Conservation (phyloP, 2,113 vertebrate species). For the Coptodon rendalli region DNA sequence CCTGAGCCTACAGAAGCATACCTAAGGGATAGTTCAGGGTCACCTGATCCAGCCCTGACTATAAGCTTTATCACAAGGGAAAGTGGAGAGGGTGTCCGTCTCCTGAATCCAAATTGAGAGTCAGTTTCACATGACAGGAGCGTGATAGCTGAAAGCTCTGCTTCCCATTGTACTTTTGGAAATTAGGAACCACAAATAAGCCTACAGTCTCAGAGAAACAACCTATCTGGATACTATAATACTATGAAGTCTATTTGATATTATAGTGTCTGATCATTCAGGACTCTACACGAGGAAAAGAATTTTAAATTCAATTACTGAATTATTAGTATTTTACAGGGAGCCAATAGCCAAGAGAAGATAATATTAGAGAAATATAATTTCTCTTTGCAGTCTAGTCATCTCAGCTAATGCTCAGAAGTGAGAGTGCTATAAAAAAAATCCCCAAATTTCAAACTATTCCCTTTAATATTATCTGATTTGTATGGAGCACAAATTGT, state of each 20-base stretch:
- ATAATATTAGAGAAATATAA: background rate
- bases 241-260: background rate
- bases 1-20: background rate
- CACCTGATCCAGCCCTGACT: background rate
- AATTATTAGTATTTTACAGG: background rate
- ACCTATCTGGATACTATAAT: fast-evolving
- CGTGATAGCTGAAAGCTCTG: background rate
- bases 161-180: background rate
- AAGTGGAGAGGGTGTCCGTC: background rate
- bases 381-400: background rate
- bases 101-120: background rate
- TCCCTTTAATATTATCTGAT: background rate
- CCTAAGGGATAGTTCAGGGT: background rate
- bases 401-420: background rate
- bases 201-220: background rate
- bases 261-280: fast-evolving
- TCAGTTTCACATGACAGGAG: background rate
- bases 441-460: background rate
- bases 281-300: background rate
- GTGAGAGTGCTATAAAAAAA: background rate
- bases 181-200: background rate
- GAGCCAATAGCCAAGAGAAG: background rate
- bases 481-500: background rate
- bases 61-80: background rate
- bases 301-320: background rate